A percentile compares a stretch with the other conserved stretches of the same genome.
Conservation (phyloP, 2,888 invertebrate species). For the Ecliptopera silaceata region DNA sequence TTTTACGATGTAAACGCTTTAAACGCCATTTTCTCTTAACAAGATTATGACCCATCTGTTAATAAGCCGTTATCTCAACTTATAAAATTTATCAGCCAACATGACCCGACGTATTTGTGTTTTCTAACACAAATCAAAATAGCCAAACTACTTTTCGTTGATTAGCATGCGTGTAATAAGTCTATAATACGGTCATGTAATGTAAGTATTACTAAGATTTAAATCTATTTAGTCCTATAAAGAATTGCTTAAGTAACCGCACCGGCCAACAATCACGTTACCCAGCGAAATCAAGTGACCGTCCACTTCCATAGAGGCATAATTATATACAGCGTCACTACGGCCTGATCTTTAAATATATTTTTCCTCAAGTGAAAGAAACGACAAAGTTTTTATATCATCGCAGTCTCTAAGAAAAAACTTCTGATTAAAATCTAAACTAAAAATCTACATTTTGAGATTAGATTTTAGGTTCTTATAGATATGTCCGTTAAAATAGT, state of each 20-base stretch:
- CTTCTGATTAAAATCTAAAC: neutral
- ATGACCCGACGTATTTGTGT: too few species aligned
- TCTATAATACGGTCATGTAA: conserved; percentile 13
- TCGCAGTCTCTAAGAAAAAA: neutral
- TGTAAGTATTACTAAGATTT: conserved; percentile 15
- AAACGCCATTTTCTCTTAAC: too few species aligned
- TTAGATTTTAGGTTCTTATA: too few species aligned
- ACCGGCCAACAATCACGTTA: conserved; percentile 25
- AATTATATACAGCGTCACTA: conserved; percentile 5
- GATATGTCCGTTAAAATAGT: too few species aligned
- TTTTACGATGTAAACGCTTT: too few species aligned
- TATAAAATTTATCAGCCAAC: too few species aligned
- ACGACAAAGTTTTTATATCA: too few species aligned
- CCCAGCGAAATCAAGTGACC: conserved; percentile 35
- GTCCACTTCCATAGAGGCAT: conserved; percentile 11
- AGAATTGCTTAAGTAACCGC: conserved; percentile 26
- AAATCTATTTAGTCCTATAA: conserved; percentile 30
- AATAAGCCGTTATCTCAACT: too few species aligned
- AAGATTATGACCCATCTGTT: too few species aligned
- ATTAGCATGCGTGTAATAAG: conserved; percentile 18
- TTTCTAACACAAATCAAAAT: neutral
- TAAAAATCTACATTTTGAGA: too few species aligned
- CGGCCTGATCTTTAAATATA: too few species aligned
- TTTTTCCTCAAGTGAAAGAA: too few species aligned
- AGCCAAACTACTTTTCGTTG: neutral